phyloP scores from a whole-genome alignment of 2,888 invertebrate species.

The Fragum fragum region DNA sequence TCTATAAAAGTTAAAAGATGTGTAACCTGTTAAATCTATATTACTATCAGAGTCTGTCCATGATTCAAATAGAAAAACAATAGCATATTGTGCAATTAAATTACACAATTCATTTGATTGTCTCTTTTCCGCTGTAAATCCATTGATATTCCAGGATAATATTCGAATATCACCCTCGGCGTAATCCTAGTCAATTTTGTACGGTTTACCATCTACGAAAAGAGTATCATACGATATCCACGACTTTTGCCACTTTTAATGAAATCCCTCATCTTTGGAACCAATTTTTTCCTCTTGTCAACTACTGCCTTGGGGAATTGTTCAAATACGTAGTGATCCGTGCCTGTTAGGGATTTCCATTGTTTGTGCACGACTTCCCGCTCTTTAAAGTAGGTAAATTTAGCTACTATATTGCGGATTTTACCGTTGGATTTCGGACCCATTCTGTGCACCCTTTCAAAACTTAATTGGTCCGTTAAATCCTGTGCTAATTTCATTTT shows the following conservation, averaged over 20 bases:
- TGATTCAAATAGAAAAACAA: background rate
- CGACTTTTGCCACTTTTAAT: background rate
- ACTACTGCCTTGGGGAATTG: background rate
- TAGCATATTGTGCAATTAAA: background rate
- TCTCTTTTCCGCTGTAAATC: constrained; percentile 4
- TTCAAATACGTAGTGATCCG: background rate
- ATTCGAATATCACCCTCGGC: constrained; percentile 17
- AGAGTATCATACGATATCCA: constrained; percentile 28
- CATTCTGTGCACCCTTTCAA: background rate
- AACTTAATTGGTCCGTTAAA: background rate
- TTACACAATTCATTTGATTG: constrained; percentile 6
- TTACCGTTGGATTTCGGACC: background rate
- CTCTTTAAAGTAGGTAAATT: background rate
- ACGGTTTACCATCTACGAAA: constrained; percentile 1
- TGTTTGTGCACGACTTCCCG: background rate
- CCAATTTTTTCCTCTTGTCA: background rate
- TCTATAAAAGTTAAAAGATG: constrained; percentile 35
- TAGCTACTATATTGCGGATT: background rate
- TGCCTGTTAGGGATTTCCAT: background rate
- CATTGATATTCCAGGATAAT: constrained; percentile 27
- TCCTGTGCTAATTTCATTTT: background rate
- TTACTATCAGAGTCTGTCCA: background rate
- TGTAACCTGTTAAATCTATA: constrained; percentile 14
- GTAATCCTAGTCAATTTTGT: background rate
- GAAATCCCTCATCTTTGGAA: background rate